A percentile compares a stretch with the other conserved stretches of the same genome.
phyloP scores from a whole-genome alignment of 2,797 vertebrate genomes.

The Aselliscus stoliczkanus region DNA sequence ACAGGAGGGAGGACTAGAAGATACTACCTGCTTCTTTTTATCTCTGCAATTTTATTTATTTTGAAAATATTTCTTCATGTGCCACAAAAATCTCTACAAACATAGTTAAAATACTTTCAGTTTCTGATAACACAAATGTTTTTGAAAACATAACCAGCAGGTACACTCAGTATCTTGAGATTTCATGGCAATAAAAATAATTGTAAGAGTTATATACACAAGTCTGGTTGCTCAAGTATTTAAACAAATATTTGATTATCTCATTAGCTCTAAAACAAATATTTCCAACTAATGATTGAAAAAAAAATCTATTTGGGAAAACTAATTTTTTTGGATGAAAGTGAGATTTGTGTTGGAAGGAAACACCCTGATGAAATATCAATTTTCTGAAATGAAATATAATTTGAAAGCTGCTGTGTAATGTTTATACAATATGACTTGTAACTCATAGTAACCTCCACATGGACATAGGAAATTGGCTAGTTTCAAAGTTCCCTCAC shows the following conservation, averaged over 20 bases:
- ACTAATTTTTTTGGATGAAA: not conserved
- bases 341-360: not conserved
- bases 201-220: not conserved
- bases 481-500: not conserved
- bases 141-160: slow-evolving; percentile 21
- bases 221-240: not conserved
- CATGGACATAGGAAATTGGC: not conserved
- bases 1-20: not conserved
- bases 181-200: not conserved
- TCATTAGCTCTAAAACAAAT: slow-evolving; percentile 7
- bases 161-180: not conserved
- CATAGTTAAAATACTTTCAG: slow-evolving; percentile 46
- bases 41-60: slow-evolving; percentile 17
- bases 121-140: slow-evolving; percentile 3
- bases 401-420: not conserved
- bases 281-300: not conserved
- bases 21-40: not conserved
- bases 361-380: not conserved
- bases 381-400: slow-evolving; percentile 32
- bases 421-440: not conserved
- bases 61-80: slow-evolving; percentile 29
- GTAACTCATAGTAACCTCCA: not conserved
- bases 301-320: not conserved
- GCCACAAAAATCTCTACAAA: not conserved
- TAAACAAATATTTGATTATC: slow-evolving; percentile 27